Evolutionary conservation across 1,140 invertebrate species (phyloP).

Genomic region (Drosophila mayri): DNA sequence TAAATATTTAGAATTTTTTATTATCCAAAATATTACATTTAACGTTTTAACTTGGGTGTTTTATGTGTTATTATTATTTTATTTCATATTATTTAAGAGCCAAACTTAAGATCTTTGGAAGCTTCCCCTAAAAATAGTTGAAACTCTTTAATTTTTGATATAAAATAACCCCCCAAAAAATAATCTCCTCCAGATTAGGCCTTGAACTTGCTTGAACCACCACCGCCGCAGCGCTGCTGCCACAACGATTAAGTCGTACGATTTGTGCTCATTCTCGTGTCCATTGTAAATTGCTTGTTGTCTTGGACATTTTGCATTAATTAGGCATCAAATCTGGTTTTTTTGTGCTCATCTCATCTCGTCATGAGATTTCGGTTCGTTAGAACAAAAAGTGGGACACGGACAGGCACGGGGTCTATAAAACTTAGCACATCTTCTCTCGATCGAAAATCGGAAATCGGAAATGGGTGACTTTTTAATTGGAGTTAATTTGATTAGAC

Average conservation of each 20-base stretch:
- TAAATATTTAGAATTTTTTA: too few species aligned
- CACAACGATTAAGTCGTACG: conserved; percentile 11
- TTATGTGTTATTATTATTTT: background rate
- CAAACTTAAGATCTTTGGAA: background rate
- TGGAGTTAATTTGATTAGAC: conserved; percentile 62
- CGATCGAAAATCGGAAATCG: conserved; percentile 11
- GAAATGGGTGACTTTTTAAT: conserved; percentile 40
- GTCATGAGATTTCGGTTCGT: conserved; percentile 10
- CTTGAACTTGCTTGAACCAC: conserved; percentile 48
- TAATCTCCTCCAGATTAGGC: background rate
- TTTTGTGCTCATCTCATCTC: conserved; percentile 4
- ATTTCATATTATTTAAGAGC: background rate
- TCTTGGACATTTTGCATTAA: conserved; percentile 48
- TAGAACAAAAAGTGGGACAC: conserved; percentile 41
- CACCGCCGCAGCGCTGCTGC: background rate
- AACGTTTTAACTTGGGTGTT: background rate
- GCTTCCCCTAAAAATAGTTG: background rate
- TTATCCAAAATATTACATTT: too few species aligned
- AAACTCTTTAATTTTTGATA: background rate
- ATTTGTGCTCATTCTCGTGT: conserved; percentile 18
- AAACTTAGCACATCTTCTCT: conserved; percentile 40
- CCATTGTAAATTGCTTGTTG: conserved; percentile 13
- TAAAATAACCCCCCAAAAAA: background rate
- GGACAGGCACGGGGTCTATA: conserved; percentile 29
- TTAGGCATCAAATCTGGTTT: conserved; percentile 49